Evolutionary conservation across 2,888 invertebrate species (phyloP).

Genomic region (Pristionchus mayeri): DNA sequence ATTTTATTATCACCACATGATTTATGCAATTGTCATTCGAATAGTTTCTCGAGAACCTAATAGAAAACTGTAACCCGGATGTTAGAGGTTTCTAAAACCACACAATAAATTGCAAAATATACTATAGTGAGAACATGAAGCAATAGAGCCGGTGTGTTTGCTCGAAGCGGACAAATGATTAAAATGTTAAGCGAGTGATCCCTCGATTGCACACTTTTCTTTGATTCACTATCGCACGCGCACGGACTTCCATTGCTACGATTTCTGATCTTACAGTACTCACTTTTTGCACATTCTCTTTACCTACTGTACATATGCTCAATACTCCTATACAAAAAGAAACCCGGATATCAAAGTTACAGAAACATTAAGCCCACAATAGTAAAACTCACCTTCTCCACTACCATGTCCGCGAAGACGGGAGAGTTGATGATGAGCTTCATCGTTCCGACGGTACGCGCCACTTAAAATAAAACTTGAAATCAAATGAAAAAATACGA

Average conservation of each 20-base stretch:
- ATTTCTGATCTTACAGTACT: not conserved
- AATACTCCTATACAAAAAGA: too few relatives aligned
- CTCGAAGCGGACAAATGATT: not conserved
- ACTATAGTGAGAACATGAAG: too few relatives aligned
- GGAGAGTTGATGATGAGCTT: conserved; percentile 72
- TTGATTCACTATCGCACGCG: not conserved
- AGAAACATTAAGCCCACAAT: too few relatives aligned
- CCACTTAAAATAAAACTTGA: conserved; percentile 63
- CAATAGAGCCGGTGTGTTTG: too few relatives aligned
- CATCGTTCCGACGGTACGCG: conserved; percentile 71
- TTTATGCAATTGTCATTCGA: too few relatives aligned
- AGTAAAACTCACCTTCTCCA: conserved; percentile 39
- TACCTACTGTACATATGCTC: too few relatives aligned
- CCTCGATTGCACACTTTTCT: not conserved
- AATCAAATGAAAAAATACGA: conserved; percentile 45
- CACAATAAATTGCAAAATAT: too few relatives aligned
- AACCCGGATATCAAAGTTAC: too few relatives aligned
- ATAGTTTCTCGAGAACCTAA: too few relatives aligned
- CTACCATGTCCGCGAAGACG: conserved; percentile 55
- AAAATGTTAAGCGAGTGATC: not conserved
- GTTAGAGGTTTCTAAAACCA: too few relatives aligned
- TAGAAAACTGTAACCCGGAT: too few relatives aligned
- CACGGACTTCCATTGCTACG: too few relatives aligned
- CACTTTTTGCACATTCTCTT: not conserved
- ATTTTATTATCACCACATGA: not conserved